These are phyloP conservation scores for Drosophila meridiana DNA, from an alignment of 2,888 invertebrate species.

Conservation along the genomic window DNA sequence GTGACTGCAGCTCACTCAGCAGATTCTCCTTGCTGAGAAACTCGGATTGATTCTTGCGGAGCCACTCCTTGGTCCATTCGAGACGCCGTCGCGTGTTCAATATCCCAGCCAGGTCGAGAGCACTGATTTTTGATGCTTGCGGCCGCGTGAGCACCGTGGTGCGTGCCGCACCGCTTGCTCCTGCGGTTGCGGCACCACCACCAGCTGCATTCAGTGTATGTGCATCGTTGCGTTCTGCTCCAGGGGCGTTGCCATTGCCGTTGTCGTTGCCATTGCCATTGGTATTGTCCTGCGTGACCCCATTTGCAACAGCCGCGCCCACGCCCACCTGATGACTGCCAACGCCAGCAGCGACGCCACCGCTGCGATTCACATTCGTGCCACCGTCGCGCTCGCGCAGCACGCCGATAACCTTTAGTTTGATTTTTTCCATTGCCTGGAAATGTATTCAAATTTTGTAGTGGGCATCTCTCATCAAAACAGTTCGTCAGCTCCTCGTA, in stretches of 20 bases:
- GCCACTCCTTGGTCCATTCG: constrained; percentile 84
- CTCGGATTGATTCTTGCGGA: constrained; percentile 82
- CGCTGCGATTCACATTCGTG: constrained; percentile 77
- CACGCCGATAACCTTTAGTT: constrained; percentile 83
- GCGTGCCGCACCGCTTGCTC: constrained; percentile 65
- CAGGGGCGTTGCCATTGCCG: constrained; percentile 63
- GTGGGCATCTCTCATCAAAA: constrained; percentile 52
- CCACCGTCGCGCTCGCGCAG: constrained; percentile 81
- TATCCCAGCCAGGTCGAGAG: constrained; percentile 82
- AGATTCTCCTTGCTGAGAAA: constrained; percentile 83
- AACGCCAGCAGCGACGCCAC: constrained; percentile 53
- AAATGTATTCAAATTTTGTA: constrained; percentile 33
- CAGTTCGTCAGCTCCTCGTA: constrained; percentile 41
- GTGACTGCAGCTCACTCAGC: constrained; percentile 82
- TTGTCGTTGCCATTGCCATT: constrained; percentile 59
- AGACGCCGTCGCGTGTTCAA: constrained; percentile 81
- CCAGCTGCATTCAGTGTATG: constrained; percentile 37
- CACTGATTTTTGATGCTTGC: constrained; percentile 75
- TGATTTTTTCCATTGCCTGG: constrained; percentile 80
- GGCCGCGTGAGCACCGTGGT: constrained; percentile 67
- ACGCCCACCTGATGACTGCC: constrained; percentile 68
- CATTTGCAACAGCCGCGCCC: constrained; percentile 56
- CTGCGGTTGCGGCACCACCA: constrained; percentile 29
- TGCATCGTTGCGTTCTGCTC: constrained; percentile 50
- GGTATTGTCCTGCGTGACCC: constrained; percentile 74